Evolutionary conservation across 1,140 invertebrate species (phyloP).

Genomic region (Drosophila trapezifrons): DNA sequence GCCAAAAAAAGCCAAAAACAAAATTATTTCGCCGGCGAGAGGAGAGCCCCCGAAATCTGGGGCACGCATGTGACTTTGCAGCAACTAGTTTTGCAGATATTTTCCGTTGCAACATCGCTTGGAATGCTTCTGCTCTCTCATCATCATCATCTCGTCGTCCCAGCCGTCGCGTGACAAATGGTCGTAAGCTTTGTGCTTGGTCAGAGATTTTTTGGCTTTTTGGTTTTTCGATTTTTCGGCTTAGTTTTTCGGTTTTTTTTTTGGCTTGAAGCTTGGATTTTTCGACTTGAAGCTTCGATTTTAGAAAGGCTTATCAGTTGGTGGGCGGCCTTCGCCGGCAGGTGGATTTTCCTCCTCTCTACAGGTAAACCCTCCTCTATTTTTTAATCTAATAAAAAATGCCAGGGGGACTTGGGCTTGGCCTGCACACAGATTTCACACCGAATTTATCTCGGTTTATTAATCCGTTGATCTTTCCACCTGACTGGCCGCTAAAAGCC

Average conservation of each 20-base stretch:
- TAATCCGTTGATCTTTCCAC: slow-evolving; percentile 15
- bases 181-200: slow-evolving; percentile 48
- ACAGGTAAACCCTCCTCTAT: not conserved
- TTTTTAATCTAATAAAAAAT: slow-evolving; percentile 6
- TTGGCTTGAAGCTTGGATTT: not conserved
- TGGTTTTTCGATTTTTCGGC: no score
- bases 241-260: no score
- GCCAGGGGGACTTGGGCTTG: slow-evolving; percentile 10
- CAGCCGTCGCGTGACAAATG: slow-evolving; percentile 65
- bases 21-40: slow-evolving; percentile 46
- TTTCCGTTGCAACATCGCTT: slow-evolving; percentile 54
- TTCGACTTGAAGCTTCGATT: slow-evolving; percentile 24
- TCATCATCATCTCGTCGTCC: not conserved
- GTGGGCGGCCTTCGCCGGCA: slow-evolving; percentile 35
- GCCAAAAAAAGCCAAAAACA: slow-evolving; percentile 31
- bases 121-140: slow-evolving; percentile 39
- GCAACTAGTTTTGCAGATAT: slow-evolving; percentile 42
- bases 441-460: slow-evolving; percentile 17
- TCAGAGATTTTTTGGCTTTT: slow-evolving; percentile 23
- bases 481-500: not conserved
- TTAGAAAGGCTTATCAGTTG: slow-evolving; percentile 72
- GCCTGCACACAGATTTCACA: slow-evolving; percentile 31
- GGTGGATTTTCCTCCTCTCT: slow-evolving; percentile 27
- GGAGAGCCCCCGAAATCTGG: slow-evolving; percentile 36
- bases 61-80: slow-evolving; percentile 53